Percentiles rank a stretch among this genome's conserved stretches.
Conservation (phyloP, 2,888 invertebrate genomes). For the Drosophila trichaetosa region DNA sequence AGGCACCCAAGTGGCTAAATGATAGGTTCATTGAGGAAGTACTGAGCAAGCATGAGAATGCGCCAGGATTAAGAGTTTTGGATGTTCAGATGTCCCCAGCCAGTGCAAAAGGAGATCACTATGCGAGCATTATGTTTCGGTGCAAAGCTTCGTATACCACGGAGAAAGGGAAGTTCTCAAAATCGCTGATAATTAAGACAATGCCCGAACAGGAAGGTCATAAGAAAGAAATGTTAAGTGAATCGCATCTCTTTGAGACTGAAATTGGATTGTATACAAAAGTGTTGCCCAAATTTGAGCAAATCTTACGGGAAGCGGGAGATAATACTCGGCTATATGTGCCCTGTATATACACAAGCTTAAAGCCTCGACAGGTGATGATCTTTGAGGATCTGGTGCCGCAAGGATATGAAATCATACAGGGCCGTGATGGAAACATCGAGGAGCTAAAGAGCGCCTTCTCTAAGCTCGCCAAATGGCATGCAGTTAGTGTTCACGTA, state of each 20-base stretch:
- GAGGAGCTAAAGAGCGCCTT: constrained; percentile 81
- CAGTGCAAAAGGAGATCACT: constrained; percentile 37
- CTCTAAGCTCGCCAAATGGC: constrained; percentile 84
- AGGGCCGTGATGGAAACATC: constrained; percentile 74
- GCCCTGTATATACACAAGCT: constrained; percentile 56
- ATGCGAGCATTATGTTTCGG: constrained; percentile 58
- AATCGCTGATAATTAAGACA: constrained; percentile 54
- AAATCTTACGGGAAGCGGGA: constrained; percentile 45
- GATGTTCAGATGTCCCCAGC: constrained; percentile 53
- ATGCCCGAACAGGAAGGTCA: constrained; percentile 62
- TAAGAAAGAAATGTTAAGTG: constrained; percentile 46
- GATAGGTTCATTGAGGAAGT: constrained; percentile 44
- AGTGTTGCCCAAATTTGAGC: constrained; percentile 66
- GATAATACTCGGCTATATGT: constrained; percentile 58
- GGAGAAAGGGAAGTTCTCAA: constrained; percentile 17
- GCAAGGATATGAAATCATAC: constrained; percentile 47
- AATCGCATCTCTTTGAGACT: constrained; percentile 39
- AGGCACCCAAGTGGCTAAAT: constrained; percentile 59
- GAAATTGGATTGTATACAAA: constrained; percentile 74
- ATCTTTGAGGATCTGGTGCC: constrained; percentile 75
- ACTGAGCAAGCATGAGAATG: constrained; percentile 25
- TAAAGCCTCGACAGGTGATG: constrained; percentile 50
- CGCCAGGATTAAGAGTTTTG: constrained; percentile 40
- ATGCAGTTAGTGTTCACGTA: constrained; percentile 81
- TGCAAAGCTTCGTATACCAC: constrained; percentile 8